Percentiles rank a stretch among this genome's conserved stretches.
Evolutionary conservation across 2,888 invertebrate genomes (phyloP).

Genomic region (Iselma pallidipennis): DNA sequence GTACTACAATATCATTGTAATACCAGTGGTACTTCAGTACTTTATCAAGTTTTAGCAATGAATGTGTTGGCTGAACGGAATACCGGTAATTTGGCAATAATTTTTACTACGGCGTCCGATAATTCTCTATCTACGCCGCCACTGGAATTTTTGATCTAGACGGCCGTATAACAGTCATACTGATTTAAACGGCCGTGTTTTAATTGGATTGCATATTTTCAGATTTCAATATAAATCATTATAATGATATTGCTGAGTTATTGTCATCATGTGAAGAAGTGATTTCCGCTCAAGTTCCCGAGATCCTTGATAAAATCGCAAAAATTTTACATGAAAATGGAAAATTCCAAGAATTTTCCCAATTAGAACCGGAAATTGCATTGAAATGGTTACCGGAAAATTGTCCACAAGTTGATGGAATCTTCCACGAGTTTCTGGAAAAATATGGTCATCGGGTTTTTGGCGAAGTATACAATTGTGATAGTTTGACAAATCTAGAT

Average conservation of each 20-base stretch:
- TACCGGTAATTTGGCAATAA: constrained; percentile 49
- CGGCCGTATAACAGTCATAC: too few relatives aligned
- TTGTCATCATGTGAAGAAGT: constrained; percentile 71
- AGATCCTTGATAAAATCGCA: constrained; percentile 45
- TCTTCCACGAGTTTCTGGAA: constrained; percentile 64
- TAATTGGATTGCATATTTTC: constrained; percentile 8
- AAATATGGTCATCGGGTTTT: constrained; percentile 73
- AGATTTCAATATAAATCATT: constrained; percentile 63
- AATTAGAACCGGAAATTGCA: constrained; percentile 58
- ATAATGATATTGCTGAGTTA: constrained; percentile 70
- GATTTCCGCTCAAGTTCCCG: constrained; percentile 73
- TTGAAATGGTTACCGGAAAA: constrained; percentile 64
- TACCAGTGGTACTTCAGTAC: constrained; percentile 58
- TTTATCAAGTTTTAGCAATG: constrained; percentile 63
- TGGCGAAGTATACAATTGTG: constrained; percentile 67
- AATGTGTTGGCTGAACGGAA: constrained; percentile 59
- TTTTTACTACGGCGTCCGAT: too few relatives aligned
- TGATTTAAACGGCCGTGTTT: too few relatives aligned
- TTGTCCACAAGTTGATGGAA: constrained; percentile 54
- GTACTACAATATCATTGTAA: constrained; percentile 54
- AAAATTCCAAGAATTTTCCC: constrained; percentile 57
- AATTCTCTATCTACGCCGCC: too few relatives aligned
- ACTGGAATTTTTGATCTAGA: too few relatives aligned
- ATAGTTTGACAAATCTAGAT: too few relatives aligned
- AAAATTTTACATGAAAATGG: constrained; percentile 28